A percentile compares a stretch with the other conserved stretches of the same genome.
Evolutionary conservation across 1,140 invertebrate species (phyloP).

Genomic region (Drosophila quadrilineata): DNA sequence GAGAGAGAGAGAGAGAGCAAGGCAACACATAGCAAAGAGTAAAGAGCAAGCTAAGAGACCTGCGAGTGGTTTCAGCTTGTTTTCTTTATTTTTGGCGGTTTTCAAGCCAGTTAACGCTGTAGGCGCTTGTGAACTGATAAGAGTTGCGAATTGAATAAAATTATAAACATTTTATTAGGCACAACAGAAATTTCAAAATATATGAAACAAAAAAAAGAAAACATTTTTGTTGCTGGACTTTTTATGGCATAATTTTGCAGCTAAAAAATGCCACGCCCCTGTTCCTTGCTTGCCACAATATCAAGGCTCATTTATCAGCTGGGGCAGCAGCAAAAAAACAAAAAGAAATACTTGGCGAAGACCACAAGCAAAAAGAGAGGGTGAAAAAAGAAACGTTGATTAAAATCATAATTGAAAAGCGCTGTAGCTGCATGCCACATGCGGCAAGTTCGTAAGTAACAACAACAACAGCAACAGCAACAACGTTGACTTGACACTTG

Average conservation of each 20-base stretch:
- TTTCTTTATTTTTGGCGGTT: too few relatives aligned
- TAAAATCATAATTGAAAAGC: conserved; percentile 73
- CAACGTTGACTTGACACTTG: conserved; percentile 52
- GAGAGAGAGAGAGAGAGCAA: neutral
- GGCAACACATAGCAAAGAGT: conserved; percentile 29
- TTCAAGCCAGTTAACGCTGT: too few relatives aligned
- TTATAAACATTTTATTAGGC: conserved; percentile 70
- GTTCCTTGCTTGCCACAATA: too few relatives aligned
- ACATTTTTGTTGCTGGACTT: conserved; percentile 3
- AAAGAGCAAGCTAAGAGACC: conserved; percentile 30
- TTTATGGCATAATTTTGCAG: conserved; percentile 59
- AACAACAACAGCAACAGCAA: conserved; percentile 5
- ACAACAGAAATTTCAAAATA: too few relatives aligned
- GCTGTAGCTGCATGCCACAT: conserved; percentile 15
- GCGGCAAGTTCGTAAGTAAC: neutral
- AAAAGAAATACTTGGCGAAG: neutral
- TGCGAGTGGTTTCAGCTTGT: conserved; percentile 24
- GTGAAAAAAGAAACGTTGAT: conserved; percentile 36
- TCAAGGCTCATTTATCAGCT: conserved; percentile 71
- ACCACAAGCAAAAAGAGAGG: neutral
- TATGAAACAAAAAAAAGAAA: too few relatives aligned
- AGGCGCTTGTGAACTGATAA: too few relatives aligned
- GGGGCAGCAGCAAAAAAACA: conserved; percentile 16
- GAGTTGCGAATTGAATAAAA: conserved; percentile 78
- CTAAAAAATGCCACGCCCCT: conserved; percentile 29